A percentile compares a stretch with the other conserved stretches of the same genome.
These are phyloP conservation scores for Hyla sarda DNA, from an alignment of 2,113 vertebrate species.

Conservation along the genomic window DNA sequence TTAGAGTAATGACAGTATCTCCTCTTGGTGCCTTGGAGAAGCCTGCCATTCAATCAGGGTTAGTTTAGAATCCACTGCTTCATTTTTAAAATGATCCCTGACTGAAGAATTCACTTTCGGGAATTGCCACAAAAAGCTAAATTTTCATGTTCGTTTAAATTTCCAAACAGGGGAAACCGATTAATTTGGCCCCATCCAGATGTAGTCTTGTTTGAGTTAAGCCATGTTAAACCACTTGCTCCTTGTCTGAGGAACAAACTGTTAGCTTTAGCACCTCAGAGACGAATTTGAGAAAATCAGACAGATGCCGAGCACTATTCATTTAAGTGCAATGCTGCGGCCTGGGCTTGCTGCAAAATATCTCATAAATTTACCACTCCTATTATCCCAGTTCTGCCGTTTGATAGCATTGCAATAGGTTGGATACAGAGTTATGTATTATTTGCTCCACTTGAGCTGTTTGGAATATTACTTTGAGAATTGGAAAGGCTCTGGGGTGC, in stretches of 20 bases:
- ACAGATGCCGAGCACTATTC: slow-evolving; percentile 55
- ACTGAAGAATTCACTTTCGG: background rate
- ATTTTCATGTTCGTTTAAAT: slow-evolving; percentile 35
- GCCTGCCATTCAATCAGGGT: background rate
- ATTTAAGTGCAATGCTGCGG: slow-evolving; percentile 62
- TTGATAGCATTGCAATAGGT: slow-evolving; percentile 63
- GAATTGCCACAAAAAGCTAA: slow-evolving; percentile 2
- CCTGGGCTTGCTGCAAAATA: slow-evolving; percentile 62
- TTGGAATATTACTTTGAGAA: slow-evolving; percentile 78
- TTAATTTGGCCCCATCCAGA: slow-evolving; percentile 29
- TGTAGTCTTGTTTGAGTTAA: slow-evolving; percentile 35
- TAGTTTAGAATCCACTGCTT: slow-evolving; percentile 22
- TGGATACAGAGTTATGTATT: slow-evolving; percentile 59
- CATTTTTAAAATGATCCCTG: background rate
- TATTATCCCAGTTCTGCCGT: slow-evolving; percentile 61
- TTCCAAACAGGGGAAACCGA: slow-evolving; percentile 34
- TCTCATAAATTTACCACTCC: slow-evolving; percentile 67
- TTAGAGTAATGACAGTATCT: slow-evolving; percentile 31
- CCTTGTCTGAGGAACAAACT: slow-evolving; percentile 4
- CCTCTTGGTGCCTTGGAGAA: background rate
- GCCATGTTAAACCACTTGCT: slow-evolving; percentile 43
- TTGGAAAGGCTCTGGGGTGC: slow-evolving; percentile 69
- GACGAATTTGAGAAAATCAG: slow-evolving; percentile 37
- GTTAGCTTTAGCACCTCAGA: slow-evolving; percentile 49
- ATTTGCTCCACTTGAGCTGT: slow-evolving; percentile 69